These are phyloP conservation scores for Barbus barbus DNA, from an alignment of 2,113 vertebrate genomes.

Conservation along the genomic window DNA sequence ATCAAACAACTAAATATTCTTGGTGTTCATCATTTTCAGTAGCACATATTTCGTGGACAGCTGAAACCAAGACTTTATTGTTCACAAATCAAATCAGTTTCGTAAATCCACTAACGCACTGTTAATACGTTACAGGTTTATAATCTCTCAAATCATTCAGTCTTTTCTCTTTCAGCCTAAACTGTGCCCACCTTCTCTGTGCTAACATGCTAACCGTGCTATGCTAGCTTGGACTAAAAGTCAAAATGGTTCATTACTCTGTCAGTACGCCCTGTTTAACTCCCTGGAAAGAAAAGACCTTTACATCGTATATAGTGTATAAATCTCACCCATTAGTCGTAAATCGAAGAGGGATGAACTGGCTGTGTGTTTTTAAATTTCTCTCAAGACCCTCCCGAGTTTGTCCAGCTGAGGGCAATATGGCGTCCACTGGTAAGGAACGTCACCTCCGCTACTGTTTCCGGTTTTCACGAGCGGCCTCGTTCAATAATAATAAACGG, in stretches of 20 bases:
- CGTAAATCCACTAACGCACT: not conserved
- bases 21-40: not conserved
- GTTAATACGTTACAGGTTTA: not conserved
- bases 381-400: constrained; percentile 32
- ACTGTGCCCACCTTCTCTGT: not conserved
- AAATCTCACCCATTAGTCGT: constrained; percentile 34
- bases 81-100: not conserved
- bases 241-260: not conserved
- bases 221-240: not conserved
- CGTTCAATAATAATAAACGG: constrained; percentile 4
- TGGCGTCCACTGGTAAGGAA: constrained; percentile 66
- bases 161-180: not conserved
- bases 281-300: not conserved
- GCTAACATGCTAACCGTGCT: constrained; percentile 23
- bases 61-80: not conserved
- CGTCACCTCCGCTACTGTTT: constrained; percentile 46
- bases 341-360: not conserved
- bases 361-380: constrained; percentile 1
- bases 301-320: not conserved
- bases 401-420: constrained; percentile 66
- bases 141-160: not conserved
- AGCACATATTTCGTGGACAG: not conserved
- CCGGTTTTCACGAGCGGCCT: not conserved
- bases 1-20: not conserved
- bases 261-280: not conserved